Evolutionary conservation across 2,113 vertebrate species (phyloP), one percentile per base, ranked within the genome.

Genomic region (Tragelaphus scriptus): DNA sequence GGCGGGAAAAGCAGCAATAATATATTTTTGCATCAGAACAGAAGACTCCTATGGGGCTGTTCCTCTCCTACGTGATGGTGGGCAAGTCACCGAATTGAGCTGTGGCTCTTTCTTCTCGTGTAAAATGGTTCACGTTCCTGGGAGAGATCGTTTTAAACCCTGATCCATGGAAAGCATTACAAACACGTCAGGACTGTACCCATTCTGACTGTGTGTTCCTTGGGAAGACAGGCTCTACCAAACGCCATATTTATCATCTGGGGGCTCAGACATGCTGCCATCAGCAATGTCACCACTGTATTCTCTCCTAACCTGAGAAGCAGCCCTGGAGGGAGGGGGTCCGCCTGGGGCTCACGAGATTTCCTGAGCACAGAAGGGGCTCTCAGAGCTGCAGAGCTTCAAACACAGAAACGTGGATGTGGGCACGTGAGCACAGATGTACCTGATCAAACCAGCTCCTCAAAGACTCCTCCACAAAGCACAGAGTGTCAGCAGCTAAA

Each of bases 1-100:
- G 51, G 17, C 2, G 3, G 12, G 11, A 26, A 6, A 30, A 3
- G 49, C 25, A 59, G 28, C 13, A 17, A 6, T 0, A 7, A 63
- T 0, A 2, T 5, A 21, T 30, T 47, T 68, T 47, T 5, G 5
- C 8, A 7, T 28, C 28, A 11, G 0, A 23, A 16, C 32, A 59
- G 58, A 63, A 84, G 49, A n/a, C 26, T 82, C 82, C 63, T 28
- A 3, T 0, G 47, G 32, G 53, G 32, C n/a, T 9, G 2, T 2
- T 19, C 25, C 58, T 86, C 95, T 30, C 91, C 36, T 11, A 9
- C 0, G 2, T 14, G 65, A 75, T 13, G 28, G 15, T 53, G 15
- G 53, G 28, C 40, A 75, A 36, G 53, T 81, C 19, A 28, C 11
- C 16, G 56, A 32, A 21, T 3, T 40, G 23, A 61, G 23, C 61